phyloP scores from a whole-genome alignment of 2,888 invertebrate species.

The Nomada ferruginata region DNA sequence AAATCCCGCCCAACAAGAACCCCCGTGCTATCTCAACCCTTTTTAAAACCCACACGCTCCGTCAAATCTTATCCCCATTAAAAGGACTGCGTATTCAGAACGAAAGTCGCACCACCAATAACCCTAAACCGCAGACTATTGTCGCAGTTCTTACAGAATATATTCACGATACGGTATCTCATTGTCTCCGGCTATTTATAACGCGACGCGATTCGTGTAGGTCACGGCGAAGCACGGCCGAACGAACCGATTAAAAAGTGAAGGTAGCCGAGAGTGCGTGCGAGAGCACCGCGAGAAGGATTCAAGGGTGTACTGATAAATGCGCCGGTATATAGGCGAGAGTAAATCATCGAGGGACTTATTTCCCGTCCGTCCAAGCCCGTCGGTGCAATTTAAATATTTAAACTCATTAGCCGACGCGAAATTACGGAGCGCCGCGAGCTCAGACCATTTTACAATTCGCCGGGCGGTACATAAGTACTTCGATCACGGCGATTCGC shows the following conservation, averaged over 20 bases:
- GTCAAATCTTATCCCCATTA: not conserved
- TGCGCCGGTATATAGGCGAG: conserved; percentile 40
- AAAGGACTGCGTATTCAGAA: not conserved
- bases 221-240: conserved; percentile 39
- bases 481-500: conserved; percentile 36
- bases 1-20: too few relatives aligned
- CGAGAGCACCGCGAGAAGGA: conserved; percentile 14
- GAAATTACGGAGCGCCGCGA: conserved; percentile 37
- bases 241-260: conserved; percentile 57
- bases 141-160: conserved; percentile 31
- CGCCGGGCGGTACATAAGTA: not conserved
- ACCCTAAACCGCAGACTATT: conserved; percentile 25
- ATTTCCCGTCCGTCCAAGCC: conserved; percentile 9
- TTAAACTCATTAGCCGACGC: conserved; percentile 51
- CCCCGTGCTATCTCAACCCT: too few relatives aligned
- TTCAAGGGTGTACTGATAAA: conserved; percentile 55
- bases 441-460: conserved; percentile 1
- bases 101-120: not conserved
- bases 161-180: conserved; percentile 44
- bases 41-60: not conserved
- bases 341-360: conserved; percentile 53
- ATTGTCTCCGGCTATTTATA: conserved; percentile 57
- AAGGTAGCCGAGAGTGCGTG: conserved; percentile 41
- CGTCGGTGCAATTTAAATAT: conserved; percentile 50
- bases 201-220: conserved; percentile 36